Conservation (phyloP, 2,888 invertebrate species). For the Agriotes lineatus region DNA sequence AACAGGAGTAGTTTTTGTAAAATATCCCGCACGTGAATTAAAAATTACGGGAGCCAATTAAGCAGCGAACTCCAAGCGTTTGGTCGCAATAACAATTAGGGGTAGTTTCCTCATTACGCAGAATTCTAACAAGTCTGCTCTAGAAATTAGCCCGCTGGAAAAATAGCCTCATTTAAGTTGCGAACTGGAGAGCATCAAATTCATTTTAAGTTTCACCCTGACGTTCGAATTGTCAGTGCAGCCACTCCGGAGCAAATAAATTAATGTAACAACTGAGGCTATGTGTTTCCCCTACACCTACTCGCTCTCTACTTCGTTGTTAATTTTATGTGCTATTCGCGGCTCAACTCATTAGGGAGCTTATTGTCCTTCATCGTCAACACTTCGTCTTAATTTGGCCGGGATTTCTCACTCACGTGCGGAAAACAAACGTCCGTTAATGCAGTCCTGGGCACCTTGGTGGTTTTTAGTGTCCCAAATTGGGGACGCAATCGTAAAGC, state of each 20-base stretch:
- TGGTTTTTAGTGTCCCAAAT: too few species aligned
- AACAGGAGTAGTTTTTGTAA: too few species aligned
- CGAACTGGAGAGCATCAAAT: background rate
- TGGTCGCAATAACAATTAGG: background rate
- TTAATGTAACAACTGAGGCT: conserved; percentile 9
- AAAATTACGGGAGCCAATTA: too few species aligned
- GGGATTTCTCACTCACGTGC: background rate
- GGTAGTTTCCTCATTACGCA: background rate
- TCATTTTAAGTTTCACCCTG: background rate
- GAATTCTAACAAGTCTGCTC: background rate
- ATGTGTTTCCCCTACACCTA: background rate
- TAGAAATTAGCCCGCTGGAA: background rate
- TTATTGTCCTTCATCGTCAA: background rate
- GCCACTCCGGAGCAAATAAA: conserved; percentile 2
- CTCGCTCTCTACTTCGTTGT: background rate
- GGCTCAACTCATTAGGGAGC: conserved; percentile 8
- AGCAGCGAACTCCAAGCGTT: background rate
- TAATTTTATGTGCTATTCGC: conserved; percentile 7
- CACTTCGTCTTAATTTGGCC: conserved; percentile 8
- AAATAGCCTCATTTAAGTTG: conserved; percentile 9
- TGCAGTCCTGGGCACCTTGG: too few species aligned
- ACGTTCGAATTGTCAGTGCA: background rate
- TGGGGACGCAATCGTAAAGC: too few species aligned
- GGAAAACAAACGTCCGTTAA: too few species aligned
- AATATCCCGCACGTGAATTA: too few species aligned